Conservation (phyloP, 2,113 vertebrate species). For the Cynoglossus semilaevis region DNA sequence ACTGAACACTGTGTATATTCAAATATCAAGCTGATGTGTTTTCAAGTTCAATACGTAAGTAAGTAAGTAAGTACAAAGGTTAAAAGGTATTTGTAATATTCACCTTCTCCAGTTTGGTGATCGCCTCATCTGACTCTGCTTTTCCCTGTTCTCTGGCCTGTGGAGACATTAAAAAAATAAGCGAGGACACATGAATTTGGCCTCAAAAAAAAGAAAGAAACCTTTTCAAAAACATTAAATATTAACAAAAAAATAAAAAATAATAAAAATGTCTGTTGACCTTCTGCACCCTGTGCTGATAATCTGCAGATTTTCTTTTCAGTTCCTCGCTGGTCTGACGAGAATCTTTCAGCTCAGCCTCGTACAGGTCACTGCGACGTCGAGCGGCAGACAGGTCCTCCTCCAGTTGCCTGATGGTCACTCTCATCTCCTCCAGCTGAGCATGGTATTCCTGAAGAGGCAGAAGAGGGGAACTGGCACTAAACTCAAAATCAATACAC, state of each 20-base stretch:
- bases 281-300: conserved; percentile 93
- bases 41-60: too few relatives aligned
- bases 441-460: conserved; percentile 90
- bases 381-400: conserved; percentile 96
- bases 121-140: conserved; percentile 86
- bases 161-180: conserved; percentile 25
- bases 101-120: conserved; percentile 93
- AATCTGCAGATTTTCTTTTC: conserved; percentile 91
- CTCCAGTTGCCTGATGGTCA: conserved; percentile 94
- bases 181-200: neutral
- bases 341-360: conserved; percentile 92
- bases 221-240: too few relatives aligned
- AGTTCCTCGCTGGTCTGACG: conserved; percentile 90
- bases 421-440: conserved; percentile 95
- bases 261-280: conserved; percentile 58
- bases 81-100: too few relatives aligned
- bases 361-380: conserved; percentile 94
- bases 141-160: conserved; percentile 96
- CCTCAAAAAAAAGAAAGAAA: too few relatives aligned
- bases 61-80: too few relatives aligned
- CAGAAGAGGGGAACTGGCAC: neutral
- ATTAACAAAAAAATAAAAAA: neutral
- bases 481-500: too few relatives aligned
- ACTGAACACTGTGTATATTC: too few relatives aligned
- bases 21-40: too few relatives aligned